Evolutionary conservation across 1,140 invertebrate species (phyloP).

Genomic region (Heliconius hewitsoni): DNA sequence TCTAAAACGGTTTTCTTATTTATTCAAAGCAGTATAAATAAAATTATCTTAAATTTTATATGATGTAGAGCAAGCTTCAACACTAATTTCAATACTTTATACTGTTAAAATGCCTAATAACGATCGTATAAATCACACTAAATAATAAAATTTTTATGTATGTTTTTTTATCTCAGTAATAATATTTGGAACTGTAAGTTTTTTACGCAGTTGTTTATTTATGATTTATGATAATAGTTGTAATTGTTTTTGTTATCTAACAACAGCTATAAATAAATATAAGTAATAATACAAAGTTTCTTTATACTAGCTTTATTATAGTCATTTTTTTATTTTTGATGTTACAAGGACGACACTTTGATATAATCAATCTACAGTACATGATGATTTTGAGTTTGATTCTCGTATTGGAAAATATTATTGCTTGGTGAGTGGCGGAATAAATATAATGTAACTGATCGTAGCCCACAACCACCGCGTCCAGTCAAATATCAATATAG

Average conservation of each 20-base stretch:
- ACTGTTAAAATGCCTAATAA: neutral
- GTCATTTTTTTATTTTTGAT: too few relatives aligned
- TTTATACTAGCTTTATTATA: neutral
- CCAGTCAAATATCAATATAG: too few relatives aligned
- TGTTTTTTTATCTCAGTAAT: neutral
- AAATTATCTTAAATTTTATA: neutral
- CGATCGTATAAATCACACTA: neutral
- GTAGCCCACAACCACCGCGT: too few relatives aligned
- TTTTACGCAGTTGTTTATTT: neutral
- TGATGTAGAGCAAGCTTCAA: neutral
- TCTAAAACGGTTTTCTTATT: neutral
- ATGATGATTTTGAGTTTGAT: too few relatives aligned
- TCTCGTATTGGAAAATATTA: too few relatives aligned
- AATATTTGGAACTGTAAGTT: neutral
- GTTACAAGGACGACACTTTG: too few relatives aligned
- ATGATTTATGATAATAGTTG: neutral
- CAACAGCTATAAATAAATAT: neutral
- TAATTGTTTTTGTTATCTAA: constrained; percentile 6
- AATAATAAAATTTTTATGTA: constrained; percentile 1
- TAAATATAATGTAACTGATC: too few relatives aligned
- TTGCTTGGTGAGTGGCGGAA: too few relatives aligned
- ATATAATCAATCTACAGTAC: too few relatives aligned
- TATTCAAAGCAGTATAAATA: neutral
- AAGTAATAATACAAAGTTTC: neutral
- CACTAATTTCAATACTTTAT: neutral